Conservation (phyloP, 2,888 invertebrate genomes). For the Heliconius sara region DNA sequence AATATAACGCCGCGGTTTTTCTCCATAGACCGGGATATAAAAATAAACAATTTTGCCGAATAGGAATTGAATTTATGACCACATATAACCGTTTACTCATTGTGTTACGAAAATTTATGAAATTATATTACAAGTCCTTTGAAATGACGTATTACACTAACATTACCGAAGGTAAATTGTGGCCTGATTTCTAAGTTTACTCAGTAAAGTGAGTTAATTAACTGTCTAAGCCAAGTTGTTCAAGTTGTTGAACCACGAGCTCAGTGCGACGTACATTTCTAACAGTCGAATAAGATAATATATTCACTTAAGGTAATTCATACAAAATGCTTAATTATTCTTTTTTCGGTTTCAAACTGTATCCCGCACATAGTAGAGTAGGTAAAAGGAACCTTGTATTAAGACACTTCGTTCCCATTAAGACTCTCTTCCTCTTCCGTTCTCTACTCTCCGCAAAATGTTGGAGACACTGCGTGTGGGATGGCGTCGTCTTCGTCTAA, state of each 20-base stretch:
- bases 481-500: no score
- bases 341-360: neutral
- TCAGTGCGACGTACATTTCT: slow-evolving; percentile 5
- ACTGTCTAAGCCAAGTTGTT: slow-evolving; percentile 24
- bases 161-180: neutral
- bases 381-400: no score
- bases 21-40: no score
- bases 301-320: neutral
- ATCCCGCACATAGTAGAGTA: no score
- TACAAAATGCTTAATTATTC: neutral
- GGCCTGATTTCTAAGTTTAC: slow-evolving; percentile 1
- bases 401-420: no score
- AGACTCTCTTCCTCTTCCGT: no score
- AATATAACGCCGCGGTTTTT: no score
- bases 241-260: slow-evolving; percentile 14
- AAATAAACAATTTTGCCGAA: no score
- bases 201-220: slow-evolving; percentile 13
- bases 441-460: no score
- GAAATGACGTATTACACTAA: neutral
- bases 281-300: neutral
- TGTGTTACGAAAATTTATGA: neutral
- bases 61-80: no score
- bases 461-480: no score
- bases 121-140: neutral
- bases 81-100: no score